Evolutionary conservation across 2,797 vertebrate species (phyloP).

Genomic region (Leptoclinus maculatus): DNA sequence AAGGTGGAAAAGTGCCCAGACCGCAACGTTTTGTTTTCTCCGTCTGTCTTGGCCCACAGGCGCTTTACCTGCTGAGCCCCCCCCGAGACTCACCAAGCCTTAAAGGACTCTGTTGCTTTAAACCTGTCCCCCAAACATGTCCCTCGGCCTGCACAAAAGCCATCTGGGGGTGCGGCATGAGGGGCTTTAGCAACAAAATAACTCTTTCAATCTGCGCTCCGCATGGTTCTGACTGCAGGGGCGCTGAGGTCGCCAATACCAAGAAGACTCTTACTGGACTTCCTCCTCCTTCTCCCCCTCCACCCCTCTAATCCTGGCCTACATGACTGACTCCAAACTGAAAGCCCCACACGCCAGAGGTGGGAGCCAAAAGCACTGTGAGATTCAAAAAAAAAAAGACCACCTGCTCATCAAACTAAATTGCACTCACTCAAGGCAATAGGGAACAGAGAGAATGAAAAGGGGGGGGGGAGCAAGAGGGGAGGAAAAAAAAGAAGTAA

Average conservation of each 20-base stretch:
- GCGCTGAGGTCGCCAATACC: slow-evolving; percentile 66
- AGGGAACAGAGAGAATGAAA: slow-evolving; percentile 63
- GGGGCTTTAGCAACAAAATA: slow-evolving; percentile 74
- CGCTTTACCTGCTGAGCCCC: slow-evolving; percentile 81
- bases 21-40: slow-evolving; percentile 61
- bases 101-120: slow-evolving; percentile 60
- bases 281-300: slow-evolving; percentile 61
- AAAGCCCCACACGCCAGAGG: slow-evolving; percentile 74
- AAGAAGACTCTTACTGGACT: slow-evolving; percentile 56
- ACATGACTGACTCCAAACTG: slow-evolving; percentile 66
- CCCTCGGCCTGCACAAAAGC: slow-evolving; percentile 73
- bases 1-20: slow-evolving; percentile 73
- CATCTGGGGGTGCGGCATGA: slow-evolving; percentile 74
- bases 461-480: slow-evolving; percentile 34
- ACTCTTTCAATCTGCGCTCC: slow-evolving; percentile 74
- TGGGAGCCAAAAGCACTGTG: slow-evolving; percentile 71
- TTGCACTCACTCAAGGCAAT: slow-evolving; percentile 75
- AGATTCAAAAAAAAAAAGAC: slow-evolving; percentile 72
- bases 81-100: slow-evolving; percentile 66
- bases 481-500: slow-evolving; percentile 41
- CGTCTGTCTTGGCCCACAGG: slow-evolving; percentile 71
- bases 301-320: slow-evolving; percentile 73
- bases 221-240: slow-evolving; percentile 72
- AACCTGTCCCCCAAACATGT: slow-evolving; percentile 66
- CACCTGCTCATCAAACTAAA: slow-evolving; percentile 89